phyloP scores from a whole-genome alignment of 2,888 invertebrate genomes.

The Spilosoma lubricipeda region DNA sequence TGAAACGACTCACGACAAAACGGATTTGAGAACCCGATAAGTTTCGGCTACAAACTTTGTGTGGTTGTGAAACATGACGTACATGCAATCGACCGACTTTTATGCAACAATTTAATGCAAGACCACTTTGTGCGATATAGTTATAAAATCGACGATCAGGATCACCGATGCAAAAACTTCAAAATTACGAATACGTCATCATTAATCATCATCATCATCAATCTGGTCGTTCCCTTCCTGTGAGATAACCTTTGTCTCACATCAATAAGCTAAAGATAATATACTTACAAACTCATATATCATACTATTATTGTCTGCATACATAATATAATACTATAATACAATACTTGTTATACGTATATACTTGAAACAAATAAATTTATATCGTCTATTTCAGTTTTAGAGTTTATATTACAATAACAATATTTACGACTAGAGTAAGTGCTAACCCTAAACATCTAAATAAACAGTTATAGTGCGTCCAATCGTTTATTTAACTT shows the following conservation, averaged over 20 bases:
- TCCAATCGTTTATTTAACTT: too few relatives aligned
- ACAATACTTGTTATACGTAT: neutral
- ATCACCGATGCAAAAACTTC: neutral
- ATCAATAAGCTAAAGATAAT: constrained; percentile 34
- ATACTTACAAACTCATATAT: constrained; percentile 53
- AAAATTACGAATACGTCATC: too few relatives aligned
- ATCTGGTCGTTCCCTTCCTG: constrained; percentile 8
- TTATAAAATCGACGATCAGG: neutral
- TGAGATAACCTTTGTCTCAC: constrained; percentile 36
- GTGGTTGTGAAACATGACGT: neutral
- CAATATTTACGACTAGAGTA: neutral
- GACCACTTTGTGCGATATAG: neutral
- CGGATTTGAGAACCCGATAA: too few relatives aligned
- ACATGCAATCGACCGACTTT: neutral
- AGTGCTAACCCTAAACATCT: neutral
- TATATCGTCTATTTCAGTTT: neutral
- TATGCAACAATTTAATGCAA: neutral
- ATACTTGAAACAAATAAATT: neutral
- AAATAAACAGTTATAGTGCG: neutral
- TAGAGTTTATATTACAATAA: constrained; percentile 1
- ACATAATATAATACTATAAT: constrained; percentile 13
- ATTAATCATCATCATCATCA: too few relatives aligned
- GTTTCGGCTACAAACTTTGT: neutral
- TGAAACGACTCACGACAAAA: too few relatives aligned
- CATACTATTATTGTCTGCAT: constrained; percentile 65